Evolutionary conservation across 2,113 vertebrate species (phyloP).

Genomic region (Lepisosteus oculatus): DNA sequence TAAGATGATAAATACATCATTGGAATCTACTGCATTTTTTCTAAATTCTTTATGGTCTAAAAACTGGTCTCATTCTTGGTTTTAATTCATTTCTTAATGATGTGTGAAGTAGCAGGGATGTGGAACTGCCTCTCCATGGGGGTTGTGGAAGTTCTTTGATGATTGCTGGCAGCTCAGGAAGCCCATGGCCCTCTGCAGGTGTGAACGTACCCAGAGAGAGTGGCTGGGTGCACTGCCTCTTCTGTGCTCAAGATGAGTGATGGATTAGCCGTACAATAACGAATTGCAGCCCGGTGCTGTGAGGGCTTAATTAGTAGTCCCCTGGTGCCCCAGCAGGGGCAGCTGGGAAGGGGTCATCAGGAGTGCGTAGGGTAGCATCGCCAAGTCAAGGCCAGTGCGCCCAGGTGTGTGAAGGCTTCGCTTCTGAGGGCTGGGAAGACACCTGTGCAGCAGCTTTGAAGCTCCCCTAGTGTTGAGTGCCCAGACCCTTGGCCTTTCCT

Average conservation of each 20-base stretch:
- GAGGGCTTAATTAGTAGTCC: constrained; percentile 10
- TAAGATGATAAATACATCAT: no score
- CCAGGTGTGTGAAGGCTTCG: constrained; percentile 24
- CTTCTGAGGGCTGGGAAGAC: constrained; percentile 15
- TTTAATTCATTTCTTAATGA: no score
- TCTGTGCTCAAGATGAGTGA: not conserved
- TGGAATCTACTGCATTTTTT: no score
- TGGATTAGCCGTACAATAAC: not conserved
- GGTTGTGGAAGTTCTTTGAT: no score
- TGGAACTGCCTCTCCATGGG: no score
- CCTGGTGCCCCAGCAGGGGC: not conserved
- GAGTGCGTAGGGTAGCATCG: not conserved
- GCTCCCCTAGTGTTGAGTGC: constrained; percentile 6
- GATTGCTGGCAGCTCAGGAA: no score
- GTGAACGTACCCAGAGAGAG: not conserved
- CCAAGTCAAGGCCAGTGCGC: constrained; percentile 15
- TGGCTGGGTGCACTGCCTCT: not conserved
- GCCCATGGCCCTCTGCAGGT: no score
- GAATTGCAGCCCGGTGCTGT: not conserved
- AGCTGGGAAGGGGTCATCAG: constrained; percentile 11
- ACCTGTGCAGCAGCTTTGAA: constrained; percentile 30
- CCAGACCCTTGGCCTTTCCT: constrained; percentile 19
- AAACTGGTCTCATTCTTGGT: no score
- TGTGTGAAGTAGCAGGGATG: no score
- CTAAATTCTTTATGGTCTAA: no score